Evolutionary conservation across 2,113 vertebrate species (phyloP).

Genomic region (Emydura subglobosa): DNA sequence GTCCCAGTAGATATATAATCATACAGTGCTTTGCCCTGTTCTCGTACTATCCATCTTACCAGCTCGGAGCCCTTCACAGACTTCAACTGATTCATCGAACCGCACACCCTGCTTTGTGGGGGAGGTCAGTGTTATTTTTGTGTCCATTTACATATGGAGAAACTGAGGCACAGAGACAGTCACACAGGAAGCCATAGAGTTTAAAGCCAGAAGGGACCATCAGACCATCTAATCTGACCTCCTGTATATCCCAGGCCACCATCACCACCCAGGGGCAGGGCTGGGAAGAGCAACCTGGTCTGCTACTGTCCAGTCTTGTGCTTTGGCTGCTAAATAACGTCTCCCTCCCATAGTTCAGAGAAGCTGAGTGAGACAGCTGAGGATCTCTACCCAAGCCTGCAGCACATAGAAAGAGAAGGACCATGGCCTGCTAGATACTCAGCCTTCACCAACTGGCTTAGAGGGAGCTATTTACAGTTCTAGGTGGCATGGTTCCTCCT

Average conservation of each 20-base stretch:
- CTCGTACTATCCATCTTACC: neutral
- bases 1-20: accelerated
- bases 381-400: neutral
- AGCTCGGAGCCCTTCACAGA: neutral
- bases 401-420: neutral
- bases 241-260: neutral
- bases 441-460: neutral
- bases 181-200: neutral
- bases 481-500: neutral
- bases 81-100: neutral
- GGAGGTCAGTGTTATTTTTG: neutral
- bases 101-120: neutral
- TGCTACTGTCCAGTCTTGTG: neutral
- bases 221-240: neutral
- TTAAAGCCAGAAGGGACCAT: neutral
- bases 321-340: neutral
- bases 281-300: neutral
- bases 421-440: accelerated
- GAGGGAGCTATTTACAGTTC: neutral
- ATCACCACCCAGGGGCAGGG: too few relatives aligned
- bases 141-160: neutral
- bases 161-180: neutral
- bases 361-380: neutral
- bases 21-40: neutral
- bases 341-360: neutral